These are phyloP conservation scores for Drosophila mulleri DNA, from an alignment of 2,888 invertebrate genomes.

Conservation along the genomic window DNA sequence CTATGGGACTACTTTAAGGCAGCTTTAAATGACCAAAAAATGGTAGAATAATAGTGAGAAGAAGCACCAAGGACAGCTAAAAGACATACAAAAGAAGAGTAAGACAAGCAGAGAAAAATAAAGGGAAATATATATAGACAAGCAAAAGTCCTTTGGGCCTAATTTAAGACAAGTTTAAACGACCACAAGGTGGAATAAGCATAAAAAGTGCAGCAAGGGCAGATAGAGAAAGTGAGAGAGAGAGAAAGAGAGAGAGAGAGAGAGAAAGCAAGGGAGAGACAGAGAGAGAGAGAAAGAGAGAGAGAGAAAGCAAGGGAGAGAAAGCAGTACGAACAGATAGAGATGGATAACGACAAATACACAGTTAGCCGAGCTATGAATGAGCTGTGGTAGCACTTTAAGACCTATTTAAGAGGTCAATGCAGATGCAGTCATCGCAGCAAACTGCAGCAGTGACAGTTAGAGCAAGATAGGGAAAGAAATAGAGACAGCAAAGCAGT, in stretches of 20 bases:
- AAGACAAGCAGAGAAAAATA: not conserved
- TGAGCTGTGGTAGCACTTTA: not conserved
- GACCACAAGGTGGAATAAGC: not conserved
- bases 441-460: not conserved
- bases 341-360: not conserved
- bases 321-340: not conserved
- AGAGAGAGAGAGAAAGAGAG: too few relatives aligned
- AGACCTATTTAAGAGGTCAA: not conserved
- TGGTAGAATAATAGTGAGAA: not conserved
- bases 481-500: too few relatives aligned
- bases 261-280: too few relatives aligned
- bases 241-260: not conserved
- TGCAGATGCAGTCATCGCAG: not conserved
- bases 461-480: too few relatives aligned
- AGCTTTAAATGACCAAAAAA: conserved; percentile 8
- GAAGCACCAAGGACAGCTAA: not conserved
- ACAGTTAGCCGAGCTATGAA: not conserved
- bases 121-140: not conserved
- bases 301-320: not conserved
- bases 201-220: not conserved
- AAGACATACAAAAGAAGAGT: not conserved
- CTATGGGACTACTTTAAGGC: conserved; percentile 11
- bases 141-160: not conserved
- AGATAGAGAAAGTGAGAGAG: not conserved
- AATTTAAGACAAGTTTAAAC: not conserved